phyloP scores from a whole-genome alignment of 2,113 vertebrate species.

The Quiscalus mexicanus region DNA sequence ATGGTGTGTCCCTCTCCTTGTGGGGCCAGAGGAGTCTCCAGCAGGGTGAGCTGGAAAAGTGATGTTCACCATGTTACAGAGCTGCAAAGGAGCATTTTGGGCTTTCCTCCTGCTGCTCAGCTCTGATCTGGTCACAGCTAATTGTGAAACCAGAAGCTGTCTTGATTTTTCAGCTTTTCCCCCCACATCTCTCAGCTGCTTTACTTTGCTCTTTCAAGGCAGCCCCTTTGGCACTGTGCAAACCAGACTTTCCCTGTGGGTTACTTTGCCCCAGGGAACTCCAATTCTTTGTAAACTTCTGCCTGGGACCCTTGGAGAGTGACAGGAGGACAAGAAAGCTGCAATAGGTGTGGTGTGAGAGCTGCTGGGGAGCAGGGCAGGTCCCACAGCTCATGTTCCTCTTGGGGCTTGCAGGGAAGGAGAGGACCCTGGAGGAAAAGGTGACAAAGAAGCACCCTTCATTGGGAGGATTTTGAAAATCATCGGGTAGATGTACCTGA shows the following conservation, averaged over 20 bases:
- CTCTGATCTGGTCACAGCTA: neutral
- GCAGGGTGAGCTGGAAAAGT: neutral
- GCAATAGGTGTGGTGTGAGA: neutral
- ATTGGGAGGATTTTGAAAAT: neutral
- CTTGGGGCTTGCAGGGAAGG: neutral
- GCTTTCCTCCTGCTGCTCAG: neutral
- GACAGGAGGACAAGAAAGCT: neutral
- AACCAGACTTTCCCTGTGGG: neutral
- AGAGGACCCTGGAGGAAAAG: neutral
- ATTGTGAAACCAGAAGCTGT: neutral
- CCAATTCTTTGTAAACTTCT: neutral
- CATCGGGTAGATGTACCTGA: neutral
- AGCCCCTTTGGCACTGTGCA: neutral
- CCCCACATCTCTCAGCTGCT: rapidly evolving
- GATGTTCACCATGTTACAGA: rapidly evolving
- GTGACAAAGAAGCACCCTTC: neutral
- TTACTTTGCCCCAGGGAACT: neutral
- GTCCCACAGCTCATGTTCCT: neutral
- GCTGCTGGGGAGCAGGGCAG: neutral
- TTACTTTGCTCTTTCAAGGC: neutral
- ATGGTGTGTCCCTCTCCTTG: rapidly evolving
- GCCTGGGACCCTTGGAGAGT: neutral
- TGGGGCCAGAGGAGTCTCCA: neutral
- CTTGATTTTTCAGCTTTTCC: neutral
- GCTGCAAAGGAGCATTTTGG: neutral